phyloP scores from a whole-genome alignment of 2,113 vertebrate genomes.

The Mionectes macconnelli region DNA sequence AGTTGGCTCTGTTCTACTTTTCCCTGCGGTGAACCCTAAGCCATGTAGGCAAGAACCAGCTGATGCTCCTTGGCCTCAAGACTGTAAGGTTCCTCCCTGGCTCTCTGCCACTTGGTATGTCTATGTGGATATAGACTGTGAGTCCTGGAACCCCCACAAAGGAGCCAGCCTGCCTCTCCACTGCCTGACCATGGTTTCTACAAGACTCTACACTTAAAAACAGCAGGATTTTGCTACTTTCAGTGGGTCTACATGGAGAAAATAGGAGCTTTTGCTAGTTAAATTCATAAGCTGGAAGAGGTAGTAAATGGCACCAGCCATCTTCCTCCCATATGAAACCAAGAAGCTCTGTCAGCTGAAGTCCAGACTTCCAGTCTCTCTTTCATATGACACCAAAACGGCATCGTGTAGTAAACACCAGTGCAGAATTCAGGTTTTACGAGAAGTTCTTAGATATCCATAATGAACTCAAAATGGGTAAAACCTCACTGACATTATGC shows the following conservation, averaged over 20 bases:
- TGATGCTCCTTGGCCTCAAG: not conserved
- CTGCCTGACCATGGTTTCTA: not conserved
- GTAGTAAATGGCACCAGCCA: not conserved
- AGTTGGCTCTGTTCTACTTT: not conserved
- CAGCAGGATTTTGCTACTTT: not conserved
- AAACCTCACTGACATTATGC: not conserved
- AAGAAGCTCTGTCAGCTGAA: not conserved
- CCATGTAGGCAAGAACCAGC: not conserved
- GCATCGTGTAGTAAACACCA: not conserved
- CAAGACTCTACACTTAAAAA: not conserved
- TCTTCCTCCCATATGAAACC: not conserved
- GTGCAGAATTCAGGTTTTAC: not conserved
- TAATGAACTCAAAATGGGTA: not conserved
- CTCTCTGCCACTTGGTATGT: not conserved
- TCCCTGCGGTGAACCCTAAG: not conserved
- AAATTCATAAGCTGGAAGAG: not conserved
- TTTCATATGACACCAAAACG: not conserved
- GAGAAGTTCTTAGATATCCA: not conserved
- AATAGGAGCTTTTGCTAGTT: not conserved
- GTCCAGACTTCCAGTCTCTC: not conserved
- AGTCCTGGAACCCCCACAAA: not conserved
- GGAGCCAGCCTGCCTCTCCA: not conserved
- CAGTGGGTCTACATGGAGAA: not conserved
- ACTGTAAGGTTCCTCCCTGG: not conserved
- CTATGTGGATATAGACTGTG: rapidly evolving